Evolutionary conservation across 2,113 vertebrate species (phyloP).

Genomic region (Cathartes aura): DNA sequence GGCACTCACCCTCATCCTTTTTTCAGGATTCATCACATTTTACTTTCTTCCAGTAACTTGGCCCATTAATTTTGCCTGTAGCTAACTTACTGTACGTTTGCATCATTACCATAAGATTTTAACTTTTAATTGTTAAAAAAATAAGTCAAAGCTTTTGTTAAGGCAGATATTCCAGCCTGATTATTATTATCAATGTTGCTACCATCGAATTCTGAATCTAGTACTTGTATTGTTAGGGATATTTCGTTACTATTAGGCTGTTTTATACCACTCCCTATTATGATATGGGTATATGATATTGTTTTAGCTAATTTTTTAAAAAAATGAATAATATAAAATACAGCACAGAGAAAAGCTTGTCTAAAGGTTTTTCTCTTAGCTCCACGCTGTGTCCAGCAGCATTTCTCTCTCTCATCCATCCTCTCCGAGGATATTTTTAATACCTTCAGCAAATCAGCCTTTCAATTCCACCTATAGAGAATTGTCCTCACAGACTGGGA

Average conservation of each 20-base stretch:
- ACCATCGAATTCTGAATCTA: not conserved
- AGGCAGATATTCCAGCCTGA: not conserved
- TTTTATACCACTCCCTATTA: not conserved
- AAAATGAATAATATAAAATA: not conserved
- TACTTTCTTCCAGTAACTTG: not conserved
- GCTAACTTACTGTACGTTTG: not conserved
- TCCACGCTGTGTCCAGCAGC: not conserved
- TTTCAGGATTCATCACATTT: not conserved
- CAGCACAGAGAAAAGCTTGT: not conserved
- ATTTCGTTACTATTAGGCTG: not conserved
- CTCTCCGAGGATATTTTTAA: not conserved
- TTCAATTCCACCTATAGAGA: conserved; percentile 30
- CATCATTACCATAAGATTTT: not conserved
- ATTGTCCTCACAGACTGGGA: not conserved
- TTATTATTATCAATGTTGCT: not conserved
- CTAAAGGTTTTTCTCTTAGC: not conserved
- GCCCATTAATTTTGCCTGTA: not conserved
- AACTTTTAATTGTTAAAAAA: not conserved
- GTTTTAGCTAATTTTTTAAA: not conserved
- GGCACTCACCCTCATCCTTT: not conserved
- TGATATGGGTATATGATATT: not conserved
- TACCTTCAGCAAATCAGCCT: not conserved
- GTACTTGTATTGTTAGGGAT: not conserved
- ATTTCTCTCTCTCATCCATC: not conserved
- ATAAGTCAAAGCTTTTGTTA: not conserved